Base-by-base conservation (phyloP, 2,888 invertebrate species). In the Lampropteryx suffumata region DNA sequence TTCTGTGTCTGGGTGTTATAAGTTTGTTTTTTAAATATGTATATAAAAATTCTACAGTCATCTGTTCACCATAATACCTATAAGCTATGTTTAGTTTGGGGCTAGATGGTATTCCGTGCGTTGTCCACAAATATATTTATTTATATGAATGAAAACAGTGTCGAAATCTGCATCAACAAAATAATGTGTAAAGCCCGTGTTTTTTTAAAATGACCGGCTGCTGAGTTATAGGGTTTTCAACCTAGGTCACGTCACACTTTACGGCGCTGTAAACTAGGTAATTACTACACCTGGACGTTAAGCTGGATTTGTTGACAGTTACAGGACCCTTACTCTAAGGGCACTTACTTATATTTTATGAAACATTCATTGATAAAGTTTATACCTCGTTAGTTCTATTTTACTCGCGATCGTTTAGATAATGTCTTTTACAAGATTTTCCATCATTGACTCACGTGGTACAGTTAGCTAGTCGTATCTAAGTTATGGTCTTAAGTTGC, bases 261-360 rank as follows among this genome's bases (percentile, higher is more conserved):
- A 39, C 32, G 24, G 10, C 35, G 14, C 48, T 26, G 35, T 48
- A 48, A 48, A 48, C 34, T 8, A 13, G 41, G n/a, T 48, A 48
- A 47, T 48, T 41, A 42, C 41, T 30, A 13, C 36, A 48, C 29
- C 40, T 46, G 34, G 10, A 30, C 24, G 11, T 37, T 26, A 45
- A 37, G 5, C 13, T 37, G 33, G 13, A 33, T 33, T 46, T 39
- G 37, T 39, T 39, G 37, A 27, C 27, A 37, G 32, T 46, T 11
- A 46, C 26, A 32, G 14, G 24, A 9, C 10, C 32, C 5, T 35
- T 44, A 36, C 29, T 45, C 33, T 39, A 37, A 24, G 26, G 37
- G 14, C 9, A 5, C 13, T 33, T 27, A n/a, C 4, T 17, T 6
- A 24, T 24, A 14, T 37, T 46, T 46, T 46, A 46, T 46, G 46